phyloP scores from a whole-genome alignment of 2,113 vertebrate species.

The Thermophis baileyi region DNA sequence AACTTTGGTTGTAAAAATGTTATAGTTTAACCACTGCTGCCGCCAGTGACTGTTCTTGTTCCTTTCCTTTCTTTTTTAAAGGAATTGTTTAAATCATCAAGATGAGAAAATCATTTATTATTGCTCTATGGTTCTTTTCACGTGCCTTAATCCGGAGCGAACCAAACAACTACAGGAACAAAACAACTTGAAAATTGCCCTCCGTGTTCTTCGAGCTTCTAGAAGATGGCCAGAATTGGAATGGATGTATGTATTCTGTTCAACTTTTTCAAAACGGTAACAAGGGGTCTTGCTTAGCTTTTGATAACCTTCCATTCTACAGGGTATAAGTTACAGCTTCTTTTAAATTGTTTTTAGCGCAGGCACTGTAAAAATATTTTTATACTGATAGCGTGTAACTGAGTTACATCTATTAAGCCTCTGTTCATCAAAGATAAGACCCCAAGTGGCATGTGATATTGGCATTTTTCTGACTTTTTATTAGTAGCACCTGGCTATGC shows the following conservation, averaged over 20 bases:
- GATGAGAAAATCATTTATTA: conserved; percentile 83
- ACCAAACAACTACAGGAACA: conserved; percentile 73
- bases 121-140: conserved; percentile 87
- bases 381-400: too few species aligned
- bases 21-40: neutral
- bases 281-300: neutral
- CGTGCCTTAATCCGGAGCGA: conserved; percentile 79
- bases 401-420: neutral
- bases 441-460: neutral
- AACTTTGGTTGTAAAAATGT: neutral
- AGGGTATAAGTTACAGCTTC: neutral
- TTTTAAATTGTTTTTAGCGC: neutral
- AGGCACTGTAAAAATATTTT: neutral
- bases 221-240: conserved; percentile 79
- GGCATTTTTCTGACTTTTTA: neutral
- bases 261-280: neutral
- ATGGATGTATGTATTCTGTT: conserved; percentile 83
- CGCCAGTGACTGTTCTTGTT: neutral
- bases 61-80: conserved; percentile 37
- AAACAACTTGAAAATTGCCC: conserved; percentile 70
- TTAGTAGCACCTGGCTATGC: neutral
- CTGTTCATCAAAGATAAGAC: neutral
- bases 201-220: conserved; percentile 77
- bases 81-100: conserved; percentile 72
- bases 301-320: neutral